Conservation (phyloP, 2,888 invertebrate genomes). For the Lasioglossum vierecki region DNA sequence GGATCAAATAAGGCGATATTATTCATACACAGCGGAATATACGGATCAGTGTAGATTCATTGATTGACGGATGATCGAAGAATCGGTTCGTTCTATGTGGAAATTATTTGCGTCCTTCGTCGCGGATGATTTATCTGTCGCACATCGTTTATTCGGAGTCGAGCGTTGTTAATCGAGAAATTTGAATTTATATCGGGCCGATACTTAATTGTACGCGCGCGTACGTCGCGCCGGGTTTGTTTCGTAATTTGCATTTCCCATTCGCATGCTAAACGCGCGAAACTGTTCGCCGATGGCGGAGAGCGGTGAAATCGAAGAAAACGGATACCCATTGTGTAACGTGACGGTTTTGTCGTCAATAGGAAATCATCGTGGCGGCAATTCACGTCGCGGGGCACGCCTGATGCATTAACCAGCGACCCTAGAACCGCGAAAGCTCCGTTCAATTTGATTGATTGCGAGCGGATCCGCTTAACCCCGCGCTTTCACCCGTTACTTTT, state of each 20-base stretch:
- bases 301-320: conserved; percentile 72
- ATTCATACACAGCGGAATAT: neutral
- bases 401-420: conserved; percentile 57
- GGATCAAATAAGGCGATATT: neutral
- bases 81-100: neutral
- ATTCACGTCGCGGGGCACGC: conserved; percentile 59
- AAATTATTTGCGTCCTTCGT: neutral
- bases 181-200: neutral
- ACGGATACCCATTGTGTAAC: conserved; percentile 65
- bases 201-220: neutral
- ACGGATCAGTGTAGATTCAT: neutral
- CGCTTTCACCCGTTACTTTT: neutral
- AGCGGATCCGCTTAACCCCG: neutral
- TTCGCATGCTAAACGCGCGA: conserved; percentile 45
- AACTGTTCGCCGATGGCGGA: conserved; percentile 22
- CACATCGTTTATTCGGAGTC: neutral
- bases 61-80: neutral
- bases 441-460: conserved; percentile 54
- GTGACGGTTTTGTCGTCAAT: conserved; percentile 53
- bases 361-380: conserved; percentile 57
- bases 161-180: conserved; percentile 11
- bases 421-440: conserved; percentile 39
- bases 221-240: neutral
- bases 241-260: conserved; percentile 19
- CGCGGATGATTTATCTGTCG: neutral